phyloP scores from a whole-genome alignment of 2,113 vertebrate species.

The Dasyornis broadbenti region DNA sequence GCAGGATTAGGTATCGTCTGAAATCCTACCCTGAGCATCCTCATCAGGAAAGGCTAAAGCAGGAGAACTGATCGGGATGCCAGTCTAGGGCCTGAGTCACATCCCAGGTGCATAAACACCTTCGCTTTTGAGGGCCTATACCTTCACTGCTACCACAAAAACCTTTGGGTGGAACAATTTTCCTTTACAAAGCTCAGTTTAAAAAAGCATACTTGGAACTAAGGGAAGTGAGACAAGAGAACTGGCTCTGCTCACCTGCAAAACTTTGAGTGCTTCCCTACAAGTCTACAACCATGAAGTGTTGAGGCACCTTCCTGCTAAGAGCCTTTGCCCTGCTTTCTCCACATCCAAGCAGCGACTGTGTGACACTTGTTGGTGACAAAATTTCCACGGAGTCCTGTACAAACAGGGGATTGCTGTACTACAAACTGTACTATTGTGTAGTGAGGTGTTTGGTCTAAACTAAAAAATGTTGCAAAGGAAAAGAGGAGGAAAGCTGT shows the following conservation, averaged over 20 bases:
- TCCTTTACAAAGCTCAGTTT: not conserved
- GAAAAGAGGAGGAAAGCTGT: not conserved
- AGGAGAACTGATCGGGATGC: not conserved
- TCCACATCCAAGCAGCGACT: not conserved
- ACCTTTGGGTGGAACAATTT: not conserved
- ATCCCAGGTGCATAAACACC: not conserved
- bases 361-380: not conserved
- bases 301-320: not conserved
- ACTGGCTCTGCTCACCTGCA: not conserved
- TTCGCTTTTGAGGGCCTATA: not conserved
- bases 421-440: too few relatives aligned
- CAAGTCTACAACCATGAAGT: not conserved
- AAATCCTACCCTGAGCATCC: not conserved
- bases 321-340: not conserved
- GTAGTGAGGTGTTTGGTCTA: not conserved
- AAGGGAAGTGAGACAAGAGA: not conserved
- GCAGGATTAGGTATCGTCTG: not conserved
- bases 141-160: not conserved
- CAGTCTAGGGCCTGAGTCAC: not conserved
- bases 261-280: not conserved
- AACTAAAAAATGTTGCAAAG: not conserved
- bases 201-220: not conserved
- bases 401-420: not conserved
- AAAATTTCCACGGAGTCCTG: not conserved
- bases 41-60: not conserved